These are phyloP conservation scores for Oscheius sp. DNA, from an alignment of 2,888 invertebrate genomes.

Conservation along the genomic window DNA sequence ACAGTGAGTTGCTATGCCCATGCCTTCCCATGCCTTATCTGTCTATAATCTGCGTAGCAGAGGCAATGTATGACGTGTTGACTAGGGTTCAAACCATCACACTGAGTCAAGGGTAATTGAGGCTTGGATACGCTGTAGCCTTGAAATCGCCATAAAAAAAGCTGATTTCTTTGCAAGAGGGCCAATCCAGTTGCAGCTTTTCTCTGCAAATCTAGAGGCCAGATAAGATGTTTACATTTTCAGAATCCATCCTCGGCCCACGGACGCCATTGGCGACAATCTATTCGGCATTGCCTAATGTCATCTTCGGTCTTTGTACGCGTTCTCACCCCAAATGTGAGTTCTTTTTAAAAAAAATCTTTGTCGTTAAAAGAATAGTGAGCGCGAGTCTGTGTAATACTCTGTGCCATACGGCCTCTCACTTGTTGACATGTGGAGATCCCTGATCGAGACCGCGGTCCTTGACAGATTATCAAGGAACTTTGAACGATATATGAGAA, in stretches of 20 bases:
- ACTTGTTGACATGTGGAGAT: slow-evolving; percentile 19
- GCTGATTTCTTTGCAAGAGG: not conserved
- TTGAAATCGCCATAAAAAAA: not conserved
- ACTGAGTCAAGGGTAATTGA: slow-evolving; percentile 20
- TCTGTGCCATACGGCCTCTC: not conserved
- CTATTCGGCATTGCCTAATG: slow-evolving; percentile 57
- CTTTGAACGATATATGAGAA: too few relatives aligned
- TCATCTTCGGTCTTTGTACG: slow-evolving; percentile 57
- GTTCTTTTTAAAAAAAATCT: slow-evolving; percentile 16
- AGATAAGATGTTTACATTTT: slow-evolving; percentile 24
- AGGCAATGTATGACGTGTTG: slow-evolving; percentile 21
- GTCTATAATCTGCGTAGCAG: slow-evolving; percentile 25
- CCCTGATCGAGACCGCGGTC: not conserved
- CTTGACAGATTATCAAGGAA: too few relatives aligned
- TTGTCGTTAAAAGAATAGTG: too few relatives aligned
- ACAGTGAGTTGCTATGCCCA: slow-evolving; percentile 43
- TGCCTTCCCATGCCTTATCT: slow-evolving; percentile 22
- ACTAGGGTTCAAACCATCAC: not conserved
- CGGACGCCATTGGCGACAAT: slow-evolving; percentile 57
- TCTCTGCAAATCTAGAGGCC: not conserved
- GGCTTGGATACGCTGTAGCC: not conserved
- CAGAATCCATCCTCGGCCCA: slow-evolving; percentile 48
- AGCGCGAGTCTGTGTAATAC: slow-evolving; percentile 18
- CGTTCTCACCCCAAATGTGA: slow-evolving; percentile 61
- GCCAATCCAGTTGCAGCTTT: not conserved